Conservation (phyloP, 2,113 vertebrate species). For the Dromaius novaehollandiae region DNA sequence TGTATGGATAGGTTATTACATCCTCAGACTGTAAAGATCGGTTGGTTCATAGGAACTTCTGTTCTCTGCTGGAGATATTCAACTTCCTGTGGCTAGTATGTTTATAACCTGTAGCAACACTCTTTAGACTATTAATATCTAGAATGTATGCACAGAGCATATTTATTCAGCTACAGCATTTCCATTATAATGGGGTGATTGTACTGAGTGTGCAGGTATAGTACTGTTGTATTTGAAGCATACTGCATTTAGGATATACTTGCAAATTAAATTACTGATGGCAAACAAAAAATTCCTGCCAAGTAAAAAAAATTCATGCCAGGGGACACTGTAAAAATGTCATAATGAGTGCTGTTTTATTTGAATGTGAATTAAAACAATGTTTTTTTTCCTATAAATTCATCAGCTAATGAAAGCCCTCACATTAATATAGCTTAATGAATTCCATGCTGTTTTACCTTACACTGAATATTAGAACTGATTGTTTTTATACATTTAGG, state of each 20-base stretch:
- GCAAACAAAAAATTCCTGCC: neutral
- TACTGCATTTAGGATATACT: neutral
- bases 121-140: conserved; percentile 1
- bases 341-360: neutral
- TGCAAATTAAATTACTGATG: neutral
- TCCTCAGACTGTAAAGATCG: neutral
- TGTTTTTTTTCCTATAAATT: neutral
- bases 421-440: neutral
- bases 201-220: neutral
- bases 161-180: neutral
- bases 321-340: neutral
- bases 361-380: conserved; percentile 3
- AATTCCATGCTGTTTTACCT: neutral
- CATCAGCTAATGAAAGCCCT: neutral
- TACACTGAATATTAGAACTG: neutral
- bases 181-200: neutral
- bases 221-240: neutral
- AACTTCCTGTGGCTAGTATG: neutral
- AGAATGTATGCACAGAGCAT: neutral
- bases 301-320: neutral
- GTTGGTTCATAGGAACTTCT: neutral
- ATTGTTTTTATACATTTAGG: neutral
- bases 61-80: neutral
- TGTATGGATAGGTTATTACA: neutral
- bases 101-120: neutral